These are phyloP conservation scores for Hyposoter dolosus DNA, from an alignment of 2,888 invertebrate genomes.

Conservation along the genomic window DNA sequence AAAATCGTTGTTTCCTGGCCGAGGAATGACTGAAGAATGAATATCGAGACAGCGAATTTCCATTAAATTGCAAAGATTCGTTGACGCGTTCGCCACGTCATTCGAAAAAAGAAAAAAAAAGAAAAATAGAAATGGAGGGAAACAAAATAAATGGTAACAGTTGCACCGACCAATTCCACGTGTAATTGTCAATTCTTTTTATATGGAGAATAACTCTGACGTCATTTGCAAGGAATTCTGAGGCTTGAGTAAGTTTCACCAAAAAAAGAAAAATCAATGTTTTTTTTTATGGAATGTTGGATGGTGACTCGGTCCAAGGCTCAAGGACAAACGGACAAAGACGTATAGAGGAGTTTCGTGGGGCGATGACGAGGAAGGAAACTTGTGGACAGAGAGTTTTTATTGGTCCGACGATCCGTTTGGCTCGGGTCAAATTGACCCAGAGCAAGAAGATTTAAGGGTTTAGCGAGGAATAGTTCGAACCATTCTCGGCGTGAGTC, in stretches of 20 bases:
- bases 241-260: background rate
- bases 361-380: too few species aligned
- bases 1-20: background rate
- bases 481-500: constrained; percentile 80
- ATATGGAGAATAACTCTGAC: background rate
- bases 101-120: constrained; percentile 1
- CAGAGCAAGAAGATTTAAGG: background rate
- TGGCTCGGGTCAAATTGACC: too few species aligned
- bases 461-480: constrained; percentile 48
- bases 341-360: background rate
- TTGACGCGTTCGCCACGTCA: too few species aligned
- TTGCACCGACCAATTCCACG: background rate
- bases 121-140: background rate
- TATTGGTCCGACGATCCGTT: too few species aligned
- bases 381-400: too few species aligned
- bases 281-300: background rate
- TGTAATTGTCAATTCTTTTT: background rate
- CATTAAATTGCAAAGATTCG: background rate
- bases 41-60: background rate
- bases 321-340: background rate
- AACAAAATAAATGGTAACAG: background rate
- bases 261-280: background rate
- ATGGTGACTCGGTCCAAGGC: background rate
- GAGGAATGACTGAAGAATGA: constrained; percentile 8
- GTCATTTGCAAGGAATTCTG: background rate